Base-by-base conservation (phyloP, 64 coral and sea anemone genomes). In the Orbicella faveolata region DNA sequence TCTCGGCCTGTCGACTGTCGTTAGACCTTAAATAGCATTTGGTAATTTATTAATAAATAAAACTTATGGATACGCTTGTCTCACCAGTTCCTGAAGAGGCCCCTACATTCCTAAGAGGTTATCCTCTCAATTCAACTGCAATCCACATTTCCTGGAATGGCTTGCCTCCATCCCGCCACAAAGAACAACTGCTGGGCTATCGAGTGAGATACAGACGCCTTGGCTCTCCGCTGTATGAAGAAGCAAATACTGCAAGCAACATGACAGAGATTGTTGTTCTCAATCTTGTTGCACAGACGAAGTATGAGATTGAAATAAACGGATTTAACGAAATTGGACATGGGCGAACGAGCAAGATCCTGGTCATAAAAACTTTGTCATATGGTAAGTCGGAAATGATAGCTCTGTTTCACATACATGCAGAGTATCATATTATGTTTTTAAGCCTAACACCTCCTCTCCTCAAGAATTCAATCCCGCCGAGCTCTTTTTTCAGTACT, bases 101-200 rank as follows among this genome's bases (percentile, higher is more conserved):
- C 9, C 75, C 75, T 8, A 78, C 37, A 6, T 52, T 78, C 39
- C 4, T 78, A 9, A 78, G 9, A 78, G 75, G 75, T 14, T 21
- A 51, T 52, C 75, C 75, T 78, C 75, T 78, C 14, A 78, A 78
- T 52, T 52, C 75, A 78, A 78, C 36, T 23, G 75, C 37, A 23
- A 78, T 78, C 23, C 20, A 51, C 37, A 52, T 78, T 4, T 78
- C 67, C 9, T 70, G 67, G 67, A 70, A 70, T 23, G 23, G 25
- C 21, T 2, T 70, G 25, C 67, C 67, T 70, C 67, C 21, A 9
- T n/a, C 20, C 23, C 67, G 67, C 25, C 9, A 70, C 9, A n/a
- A 70, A 70, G 67, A 70, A 70, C 21, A 70, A 70, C 21, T 70
- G 67, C 10, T 70, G 67, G 67, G 67, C 25, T 70, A 70, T 25